phyloP scores from a whole-genome alignment of 2,113 vertebrate species.

The Sterna hirundo region DNA sequence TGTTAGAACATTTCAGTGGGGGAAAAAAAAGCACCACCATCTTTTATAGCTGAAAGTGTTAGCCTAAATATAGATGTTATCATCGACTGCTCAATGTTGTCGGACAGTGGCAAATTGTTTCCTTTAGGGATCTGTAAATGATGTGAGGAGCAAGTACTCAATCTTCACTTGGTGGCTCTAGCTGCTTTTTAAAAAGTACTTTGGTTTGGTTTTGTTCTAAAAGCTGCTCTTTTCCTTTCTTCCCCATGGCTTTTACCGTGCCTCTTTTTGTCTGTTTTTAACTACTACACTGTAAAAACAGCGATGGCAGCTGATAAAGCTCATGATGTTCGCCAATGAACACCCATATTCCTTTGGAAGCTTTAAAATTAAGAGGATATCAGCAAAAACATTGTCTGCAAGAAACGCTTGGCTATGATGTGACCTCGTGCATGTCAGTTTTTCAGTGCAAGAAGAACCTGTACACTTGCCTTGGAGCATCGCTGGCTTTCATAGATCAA shows the following conservation, averaged over 20 bases:
- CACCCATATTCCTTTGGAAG: background rate
- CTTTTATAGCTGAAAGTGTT: background rate
- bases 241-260: background rate
- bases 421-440: background rate
- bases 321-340: background rate
- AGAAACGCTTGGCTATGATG: accelerated
- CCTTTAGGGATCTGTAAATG: background rate
- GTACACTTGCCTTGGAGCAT: background rate
- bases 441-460: background rate
- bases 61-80: background rate
- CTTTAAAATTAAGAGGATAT: background rate
- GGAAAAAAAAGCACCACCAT: background rate
- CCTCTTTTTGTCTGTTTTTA: background rate
- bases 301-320: background rate
- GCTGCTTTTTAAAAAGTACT: background rate
- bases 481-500: background rate
- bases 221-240: background rate
- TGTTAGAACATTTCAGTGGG: background rate
- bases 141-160: background rate
- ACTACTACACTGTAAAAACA: background rate
- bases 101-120: conserved; percentile 7
- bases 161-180: background rate
- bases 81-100: background rate
- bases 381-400: background rate
- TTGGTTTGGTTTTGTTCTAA: background rate